Evolutionary conservation across 2,888 invertebrate genomes (phyloP), one percentile per base, ranked within the genome.

Genomic region (Meloe dianella): DNA sequence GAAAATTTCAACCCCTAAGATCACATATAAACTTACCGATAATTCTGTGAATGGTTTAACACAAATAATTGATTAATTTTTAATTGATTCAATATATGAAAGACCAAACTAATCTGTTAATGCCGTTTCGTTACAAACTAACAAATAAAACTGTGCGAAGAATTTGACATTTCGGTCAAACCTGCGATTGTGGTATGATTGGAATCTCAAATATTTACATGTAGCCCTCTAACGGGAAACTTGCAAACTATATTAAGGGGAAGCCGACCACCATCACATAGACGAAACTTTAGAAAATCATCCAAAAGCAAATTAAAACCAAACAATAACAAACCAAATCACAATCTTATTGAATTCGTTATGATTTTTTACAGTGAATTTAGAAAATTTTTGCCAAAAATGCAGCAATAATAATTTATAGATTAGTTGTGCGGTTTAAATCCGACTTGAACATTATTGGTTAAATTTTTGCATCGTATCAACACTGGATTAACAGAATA

Each of bases 161-260:
- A 87, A 88, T 89, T 89, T 89, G 89, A 89, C 89, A 89, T 89
- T 89, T 89, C 87, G 87, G 88, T 88, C 89, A 88, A 88, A 89
- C 88, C 89, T 88, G 88, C 87, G 85, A 86, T 86, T 85, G 84
- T 80, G 89, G 89, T 87, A 89, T 89, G 86, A 83, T 78, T 78
- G 87, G 89, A 87, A 89, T 89, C 87, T 86, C 86, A 89, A 88
- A 87, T 89, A 89, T 89, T 87, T 86, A 87, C 86, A 86, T 86
- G 86, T 51, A 85, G 87, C 86, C 88, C 87, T 85, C 89, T 88
- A 80, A 84, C 82, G 84, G 82, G 80, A 82, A 86, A 86, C 85
- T 85, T 86, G 79, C 81, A 74, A 83, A 85, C 76, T 76, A 77
- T 35, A 63, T 60, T 65, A 51, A n/a, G 38, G 14, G 12, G 14